Conservation (phyloP, 2,888 invertebrate genomes). For the Hofmannophila pseudospretella region DNA sequence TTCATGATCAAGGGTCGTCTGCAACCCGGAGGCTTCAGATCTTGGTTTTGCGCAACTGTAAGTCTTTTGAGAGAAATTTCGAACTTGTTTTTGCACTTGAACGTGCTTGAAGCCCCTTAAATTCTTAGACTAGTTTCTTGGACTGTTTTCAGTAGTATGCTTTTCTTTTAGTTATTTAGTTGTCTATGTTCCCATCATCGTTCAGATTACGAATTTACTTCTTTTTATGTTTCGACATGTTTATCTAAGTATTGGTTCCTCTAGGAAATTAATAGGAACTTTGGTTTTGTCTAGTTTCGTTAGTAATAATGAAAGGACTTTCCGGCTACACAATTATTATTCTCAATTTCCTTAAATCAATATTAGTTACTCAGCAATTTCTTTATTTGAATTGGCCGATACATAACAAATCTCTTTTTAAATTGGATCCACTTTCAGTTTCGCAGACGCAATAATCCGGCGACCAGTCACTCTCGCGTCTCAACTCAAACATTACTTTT, state of each 20-base stretch:
- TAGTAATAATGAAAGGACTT: too few species aligned
- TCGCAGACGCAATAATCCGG: conserved; percentile 52
- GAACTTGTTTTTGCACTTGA: conserved; percentile 4
- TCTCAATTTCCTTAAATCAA: too few species aligned
- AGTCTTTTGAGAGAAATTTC: conserved; percentile 5
- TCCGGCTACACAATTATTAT: too few species aligned
- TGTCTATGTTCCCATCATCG: background rate
- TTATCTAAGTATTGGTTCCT: too few species aligned
- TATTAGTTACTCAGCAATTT: background rate
- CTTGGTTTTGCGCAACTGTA: conserved; percentile 25
- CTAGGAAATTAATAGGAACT: too few species aligned
- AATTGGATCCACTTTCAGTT: conserved; percentile 49
- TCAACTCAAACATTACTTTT: conserved; percentile 73
- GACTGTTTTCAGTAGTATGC: background rate
- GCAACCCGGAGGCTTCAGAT: conserved; percentile 26
- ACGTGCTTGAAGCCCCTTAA: conserved; percentile 15
- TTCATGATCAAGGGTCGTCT: conserved; percentile 37
- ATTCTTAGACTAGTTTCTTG: conserved; percentile 25
- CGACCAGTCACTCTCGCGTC: conserved; percentile 56
- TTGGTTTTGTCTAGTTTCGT: too few species aligned
- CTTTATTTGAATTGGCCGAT: conserved; percentile 5
- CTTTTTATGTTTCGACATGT: too few species aligned
- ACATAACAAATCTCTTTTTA: conserved; percentile 17
- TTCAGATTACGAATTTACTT: too few species aligned
- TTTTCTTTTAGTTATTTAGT: background rate